Evolutionary conservation across 2,888 invertebrate genomes (phyloP), one percentile per base, ranked within the genome.

Genomic region (Napeogenes sylphis): DNA sequence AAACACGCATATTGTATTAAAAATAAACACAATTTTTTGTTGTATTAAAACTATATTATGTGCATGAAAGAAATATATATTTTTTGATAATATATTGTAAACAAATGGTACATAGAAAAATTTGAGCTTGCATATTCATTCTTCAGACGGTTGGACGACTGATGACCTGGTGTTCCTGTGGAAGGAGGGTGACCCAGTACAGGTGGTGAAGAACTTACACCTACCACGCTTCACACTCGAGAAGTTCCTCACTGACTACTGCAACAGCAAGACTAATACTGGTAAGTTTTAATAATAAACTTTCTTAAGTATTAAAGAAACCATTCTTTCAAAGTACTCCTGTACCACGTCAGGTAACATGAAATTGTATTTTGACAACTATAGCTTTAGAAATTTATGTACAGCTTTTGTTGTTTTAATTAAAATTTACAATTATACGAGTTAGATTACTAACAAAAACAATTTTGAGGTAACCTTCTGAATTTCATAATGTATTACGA

Each of bases 231-330:
- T 98, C 89, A 98, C 98, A 51, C 92, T 98, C 72, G 97, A 98
- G 88, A 97, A 97, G 91, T 98, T 97, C 89, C 93, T 96, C 73
- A 98, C 98, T 71, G 98, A 97, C 90, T 97, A 98, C 84, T 98
- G 98, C 85, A 98, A 98, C 92, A 97, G 97, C 92, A 97, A 96
- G 92, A 98, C 98, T 62, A 98, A 98, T 85, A 98, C 98, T 81
- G 98, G 98, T 97, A 90, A 55, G 14, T 53, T 45, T 8, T 14
- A 3, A 33, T 12, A 8, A n/a, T 32, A 35, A 13, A 4, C 54
- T 32, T 33, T 21, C 3, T n/a, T 6, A 10, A 4, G 54, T 33
- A 12, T 54, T n/a, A 54, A 5, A 12, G 47, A 47, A 47, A 13
- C 47, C 47, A 10, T 47, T 47, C 12, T 21, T 21, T 21, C 21